Percentiles rank a stretch among this genome's conserved stretches.
Evolutionary conservation across 64 coral and sea anemone species (phyloP).

Genomic region (Hydrozoanthus tunicans): DNA sequence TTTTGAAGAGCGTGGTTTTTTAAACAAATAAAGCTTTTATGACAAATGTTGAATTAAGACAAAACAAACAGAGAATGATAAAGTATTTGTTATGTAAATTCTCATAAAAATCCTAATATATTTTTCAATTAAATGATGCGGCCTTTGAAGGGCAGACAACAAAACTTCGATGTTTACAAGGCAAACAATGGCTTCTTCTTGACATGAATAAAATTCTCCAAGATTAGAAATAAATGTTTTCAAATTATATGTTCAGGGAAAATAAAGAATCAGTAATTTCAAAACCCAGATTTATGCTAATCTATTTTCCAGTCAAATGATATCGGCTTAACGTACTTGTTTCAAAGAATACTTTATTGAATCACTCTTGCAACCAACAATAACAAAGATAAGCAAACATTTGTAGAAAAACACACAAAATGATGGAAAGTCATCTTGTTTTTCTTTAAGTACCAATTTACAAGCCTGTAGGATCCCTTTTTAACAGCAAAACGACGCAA

Average conservation of each 20-base stretch:
- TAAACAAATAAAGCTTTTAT: conserved; percentile 94
- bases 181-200: conserved; percentile 29
- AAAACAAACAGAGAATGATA: conserved; percentile 61
- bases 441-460: neutral
- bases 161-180: conserved; percentile 37
- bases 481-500: too few species aligned
- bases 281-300: neutral
- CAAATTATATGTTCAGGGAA: conserved; percentile 1
- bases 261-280: conserved; percentile 1
- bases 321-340: neutral
- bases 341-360: conserved; percentile 18
- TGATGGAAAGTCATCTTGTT: neutral
- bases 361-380: conserved; percentile 23
- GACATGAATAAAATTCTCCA: conserved; percentile 41
- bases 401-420: conserved; percentile 25
- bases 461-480: too few species aligned
- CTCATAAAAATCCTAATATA: conserved; percentile 61
- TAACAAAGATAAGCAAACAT: conserved; percentile 28
- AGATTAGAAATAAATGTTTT: conserved; percentile 45
- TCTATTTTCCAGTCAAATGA: neutral
- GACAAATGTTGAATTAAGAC: conserved; percentile 57
- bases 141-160: conserved; percentile 45
- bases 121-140: conserved; percentile 67
- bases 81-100: conserved; percentile 68
- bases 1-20: conserved; percentile 74